A percentile compares a stretch with the other conserved stretches of the same genome.
These are phyloP conservation scores for Rhorus exstirpatorius DNA, from an alignment of 2,888 invertebrate genomes.

Conservation along the genomic window DNA sequence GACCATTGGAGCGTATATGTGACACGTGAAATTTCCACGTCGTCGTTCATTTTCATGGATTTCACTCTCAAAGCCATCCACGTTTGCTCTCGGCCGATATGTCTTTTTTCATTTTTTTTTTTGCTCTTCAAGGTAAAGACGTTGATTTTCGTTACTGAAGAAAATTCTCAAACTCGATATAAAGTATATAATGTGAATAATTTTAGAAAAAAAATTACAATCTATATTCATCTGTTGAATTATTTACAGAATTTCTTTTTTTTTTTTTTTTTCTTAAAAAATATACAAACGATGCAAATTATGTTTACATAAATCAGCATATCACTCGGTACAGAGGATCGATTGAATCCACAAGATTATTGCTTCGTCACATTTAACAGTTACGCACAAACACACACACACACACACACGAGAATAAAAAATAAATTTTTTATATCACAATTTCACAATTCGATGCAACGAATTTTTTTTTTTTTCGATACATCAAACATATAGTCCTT, in stretches of 20 bases:
- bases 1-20: too few species aligned
- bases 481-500: neutral
- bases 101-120: too few species aligned
- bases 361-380: constrained; percentile 31
- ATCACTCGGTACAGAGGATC: constrained; percentile 16
- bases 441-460: constrained; percentile 4
- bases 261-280: neutral
- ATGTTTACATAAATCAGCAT: constrained; percentile 19
- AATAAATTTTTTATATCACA: constrained; percentile 21
- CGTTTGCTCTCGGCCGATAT: too few species aligned
- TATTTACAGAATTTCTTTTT: constrained; percentile 53
- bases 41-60: constrained; percentile 17
- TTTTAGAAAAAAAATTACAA: too few species aligned
- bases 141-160: too few species aligned
- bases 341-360: constrained; percentile 43
- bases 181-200: too few species aligned
- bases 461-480: too few species aligned
- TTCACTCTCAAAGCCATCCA: too few species aligned
- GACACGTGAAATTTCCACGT: constrained; percentile 8
- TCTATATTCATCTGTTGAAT: too few species aligned
- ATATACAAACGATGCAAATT: constrained; percentile 16
- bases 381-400: too few species aligned
- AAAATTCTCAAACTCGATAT: too few species aligned
- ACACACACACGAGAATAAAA: neutral
- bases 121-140: too few species aligned